These are phyloP conservation scores for Drosophila fungiperda DNA, from an alignment of 2,888 invertebrate genomes.

Conservation along the genomic window DNA sequence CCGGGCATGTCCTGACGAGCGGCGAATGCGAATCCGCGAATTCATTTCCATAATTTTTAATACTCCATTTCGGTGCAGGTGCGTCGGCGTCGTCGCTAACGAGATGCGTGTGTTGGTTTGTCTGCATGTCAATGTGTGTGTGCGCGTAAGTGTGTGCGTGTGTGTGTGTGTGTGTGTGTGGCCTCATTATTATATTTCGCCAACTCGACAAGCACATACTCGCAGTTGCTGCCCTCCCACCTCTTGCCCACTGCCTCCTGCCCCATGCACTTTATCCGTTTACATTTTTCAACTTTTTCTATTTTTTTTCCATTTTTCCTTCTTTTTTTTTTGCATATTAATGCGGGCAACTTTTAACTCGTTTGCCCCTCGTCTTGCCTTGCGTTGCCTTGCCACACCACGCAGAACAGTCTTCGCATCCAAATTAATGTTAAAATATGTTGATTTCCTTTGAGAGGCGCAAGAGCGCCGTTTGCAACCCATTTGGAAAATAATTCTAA, in stretches of 20 bases:
- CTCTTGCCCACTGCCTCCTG: not conserved
- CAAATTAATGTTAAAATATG: conserved; percentile 76
- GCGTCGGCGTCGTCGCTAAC: conserved; percentile 64
- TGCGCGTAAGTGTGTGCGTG: conserved; percentile 22
- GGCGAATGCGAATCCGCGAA: conserved; percentile 76
- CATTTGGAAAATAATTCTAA: conserved; percentile 51
- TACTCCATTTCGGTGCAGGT: conserved; percentile 82
- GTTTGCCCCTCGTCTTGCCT: conserved; percentile 32
- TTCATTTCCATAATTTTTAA: conserved; percentile 85
- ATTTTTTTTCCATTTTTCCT: conserved; percentile 10
- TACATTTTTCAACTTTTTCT: conserved; percentile 44
- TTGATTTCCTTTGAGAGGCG: conserved; percentile 69
- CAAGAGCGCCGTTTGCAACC: conserved; percentile 30
- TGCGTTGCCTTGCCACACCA: not conserved
- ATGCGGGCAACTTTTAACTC: conserved; percentile 63
- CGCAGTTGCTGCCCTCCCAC: conserved; percentile 10
- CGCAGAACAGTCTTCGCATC: conserved; percentile 30
- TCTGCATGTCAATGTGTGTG: conserved; percentile 11
- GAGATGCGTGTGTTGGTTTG: conserved; percentile 42
- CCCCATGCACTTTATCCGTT: conserved; percentile 50
- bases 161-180: conserved; percentile 47
- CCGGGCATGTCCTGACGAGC: conserved; percentile 45
- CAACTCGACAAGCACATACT: conserved; percentile 65
- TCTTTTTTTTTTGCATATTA: conserved; percentile 44
- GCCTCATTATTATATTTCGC: conserved; percentile 79